phyloP scores from a whole-genome alignment of 2,888 invertebrate species.

The Apamea epomidion region DNA sequence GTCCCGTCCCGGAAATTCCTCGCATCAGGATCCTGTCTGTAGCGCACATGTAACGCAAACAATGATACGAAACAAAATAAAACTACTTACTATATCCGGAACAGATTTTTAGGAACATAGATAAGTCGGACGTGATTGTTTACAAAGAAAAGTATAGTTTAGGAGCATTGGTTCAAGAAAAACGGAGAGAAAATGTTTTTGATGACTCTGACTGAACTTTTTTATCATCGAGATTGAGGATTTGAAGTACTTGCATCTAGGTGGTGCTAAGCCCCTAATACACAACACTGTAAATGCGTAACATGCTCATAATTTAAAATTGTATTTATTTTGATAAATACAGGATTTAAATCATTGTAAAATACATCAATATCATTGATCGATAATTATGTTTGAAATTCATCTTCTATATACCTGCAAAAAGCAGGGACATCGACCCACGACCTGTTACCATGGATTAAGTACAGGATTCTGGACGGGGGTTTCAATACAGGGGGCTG shows the following conservation, averaged over 20 bases:
- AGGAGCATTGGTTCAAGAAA: background rate
- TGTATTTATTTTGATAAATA: background rate
- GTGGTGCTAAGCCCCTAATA: background rate
- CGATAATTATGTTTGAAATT: background rate
- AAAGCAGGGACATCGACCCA: too few relatives aligned
- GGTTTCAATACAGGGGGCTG: too few relatives aligned
- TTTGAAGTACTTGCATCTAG: background rate
- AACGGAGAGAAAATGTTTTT: background rate
- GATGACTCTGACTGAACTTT: background rate
- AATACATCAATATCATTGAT: background rate
- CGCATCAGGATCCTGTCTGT: constrained; percentile 12
- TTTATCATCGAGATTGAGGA: background rate
- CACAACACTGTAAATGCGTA: background rate
- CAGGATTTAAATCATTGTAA: background rate
- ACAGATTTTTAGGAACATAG: constrained; percentile 21
- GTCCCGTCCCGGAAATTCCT: constrained; percentile 40
- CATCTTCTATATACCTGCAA: too few relatives aligned
- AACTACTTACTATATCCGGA: constrained; percentile 26
- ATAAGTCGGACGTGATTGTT: background rate
- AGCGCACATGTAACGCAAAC: constrained; percentile 29
- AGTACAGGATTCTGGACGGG: too few relatives aligned
- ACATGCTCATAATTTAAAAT: background rate
- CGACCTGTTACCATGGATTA: too few relatives aligned
- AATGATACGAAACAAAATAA: constrained; percentile 28
- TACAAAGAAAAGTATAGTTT: background rate